Evolutionary conservation across 92 coral and sea anemone genomes (phyloP).

Genomic region (Actinernus sp.): DNA sequence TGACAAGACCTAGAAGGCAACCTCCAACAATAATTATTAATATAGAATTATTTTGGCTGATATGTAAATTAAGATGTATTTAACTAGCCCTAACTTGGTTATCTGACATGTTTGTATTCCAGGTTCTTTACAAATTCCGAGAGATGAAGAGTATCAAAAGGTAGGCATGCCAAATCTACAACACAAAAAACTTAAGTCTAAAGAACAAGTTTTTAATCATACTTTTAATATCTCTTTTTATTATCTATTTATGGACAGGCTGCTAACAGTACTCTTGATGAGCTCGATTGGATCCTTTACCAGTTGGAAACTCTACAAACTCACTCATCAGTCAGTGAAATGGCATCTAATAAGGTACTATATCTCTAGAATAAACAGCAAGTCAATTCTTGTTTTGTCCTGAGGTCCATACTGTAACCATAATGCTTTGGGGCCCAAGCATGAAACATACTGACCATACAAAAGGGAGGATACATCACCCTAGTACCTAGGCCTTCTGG

Average conservation of each 20-base stretch:
- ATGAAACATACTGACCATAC: too few relatives aligned
- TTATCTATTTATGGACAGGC: constrained; percentile 55
- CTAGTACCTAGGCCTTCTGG: too few relatives aligned
- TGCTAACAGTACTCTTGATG: constrained; percentile 91
- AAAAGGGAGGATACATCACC: too few relatives aligned
- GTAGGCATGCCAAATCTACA: constrained; percentile 11
- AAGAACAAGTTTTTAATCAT: neutral
- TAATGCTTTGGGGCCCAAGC: too few relatives aligned
- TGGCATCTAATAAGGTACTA: constrained; percentile 93
- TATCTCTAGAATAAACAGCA: neutral
- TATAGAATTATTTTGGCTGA: too few relatives aligned
- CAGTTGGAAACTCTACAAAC: constrained; percentile 94
- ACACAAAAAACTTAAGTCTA: neutral
- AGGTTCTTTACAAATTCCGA: constrained; percentile 79
- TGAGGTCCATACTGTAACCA: too few relatives aligned
- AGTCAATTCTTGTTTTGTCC: too few relatives aligned
- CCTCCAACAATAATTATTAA: too few relatives aligned
- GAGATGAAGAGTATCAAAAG: constrained; percentile 84
- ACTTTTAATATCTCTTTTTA: too few relatives aligned
- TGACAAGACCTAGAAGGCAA: too few relatives aligned
- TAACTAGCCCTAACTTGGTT: neutral
- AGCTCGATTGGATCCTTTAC: constrained; percentile 93
- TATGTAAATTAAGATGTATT: too few relatives aligned
- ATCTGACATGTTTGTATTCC: neutral
- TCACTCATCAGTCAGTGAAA: constrained; percentile 95